Evolutionary conservation across 1,140 invertebrate genomes (phyloP).

Genomic region (Laupala kohalensis): DNA sequence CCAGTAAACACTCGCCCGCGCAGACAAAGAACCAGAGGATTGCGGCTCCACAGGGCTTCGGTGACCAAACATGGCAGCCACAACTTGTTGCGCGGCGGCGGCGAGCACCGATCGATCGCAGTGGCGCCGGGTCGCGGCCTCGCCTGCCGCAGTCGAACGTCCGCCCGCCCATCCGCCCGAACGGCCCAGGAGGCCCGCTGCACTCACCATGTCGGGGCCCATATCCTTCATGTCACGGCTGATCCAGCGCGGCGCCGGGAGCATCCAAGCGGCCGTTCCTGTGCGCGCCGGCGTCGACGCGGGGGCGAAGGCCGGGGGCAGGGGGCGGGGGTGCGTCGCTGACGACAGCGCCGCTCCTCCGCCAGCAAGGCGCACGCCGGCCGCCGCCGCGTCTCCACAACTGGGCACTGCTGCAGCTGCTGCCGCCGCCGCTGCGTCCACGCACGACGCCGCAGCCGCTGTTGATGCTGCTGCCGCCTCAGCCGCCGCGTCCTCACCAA

Average conservation of each 20-base stretch:
- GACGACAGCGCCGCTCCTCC: not conserved
- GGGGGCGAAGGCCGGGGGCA: not conserved
- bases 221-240: constrained; percentile 57
- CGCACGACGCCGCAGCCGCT: not conserved
- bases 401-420: not conserved
- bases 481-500: not conserved
- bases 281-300: not conserved
- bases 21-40: too few relatives aligned
- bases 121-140: too few relatives aligned
- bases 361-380: not conserved
- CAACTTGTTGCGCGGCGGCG: not conserved
- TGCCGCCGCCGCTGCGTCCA: not conserved
- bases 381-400: not conserved
- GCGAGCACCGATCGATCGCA: too few relatives aligned
- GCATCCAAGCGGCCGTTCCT: not conserved
- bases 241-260: constrained; percentile 18
- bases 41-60: not conserved
- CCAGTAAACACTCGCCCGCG: too few relatives aligned
- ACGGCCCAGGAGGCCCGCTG: too few relatives aligned
- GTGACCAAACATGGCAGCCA: not conserved
- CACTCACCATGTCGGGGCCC: constrained; percentile 56
- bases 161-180: too few relatives aligned
- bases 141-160: too few relatives aligned
- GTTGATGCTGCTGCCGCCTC: not conserved
- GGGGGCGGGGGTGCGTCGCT: not conserved